Evolutionary conservation across 2,797 vertebrate genomes (phyloP), one percentile per base, ranked within the genome.

Genomic region (Sebastes umbrosus): DNA sequence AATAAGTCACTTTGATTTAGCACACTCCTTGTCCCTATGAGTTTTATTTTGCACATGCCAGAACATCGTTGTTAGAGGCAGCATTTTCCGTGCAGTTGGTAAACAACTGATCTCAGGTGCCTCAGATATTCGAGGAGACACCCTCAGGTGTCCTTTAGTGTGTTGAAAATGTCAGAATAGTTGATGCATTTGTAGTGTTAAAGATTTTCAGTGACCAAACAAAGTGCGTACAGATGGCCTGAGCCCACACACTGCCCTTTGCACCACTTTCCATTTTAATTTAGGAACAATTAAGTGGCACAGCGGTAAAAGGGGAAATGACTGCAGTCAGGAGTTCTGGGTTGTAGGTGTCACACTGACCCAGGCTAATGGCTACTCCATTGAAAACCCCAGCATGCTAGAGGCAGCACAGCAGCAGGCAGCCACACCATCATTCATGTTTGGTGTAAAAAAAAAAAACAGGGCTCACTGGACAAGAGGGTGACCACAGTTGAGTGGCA

Each of bases 361-460:
- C 59, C 8, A 0, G n/a, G 39, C 55, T 83, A 79, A 83, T 75
- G 72, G 73, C 32, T 59, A 3, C 62, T 13, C 39, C 12, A 72
- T 3, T 80, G 43, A 80, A 84, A 72, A 71, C 52, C 70, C 24
- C 81, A 85, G 79, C 62, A 1, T 75, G 86, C 34, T 32, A 52
- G 68, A 60, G 69, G 66, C 75, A 78, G 73, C 70, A 6, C 24
- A 73, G 73, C 80, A 74, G 80, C 83, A 8, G 83, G 80, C 14
- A 25, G 77, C 32, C 80, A 62, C 79, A 25, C 67, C 70, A 86
- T 87, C 78, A 43, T 76, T 90, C 88, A 85, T 70, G 72, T 74
- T 80, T 64, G 27, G 22, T 69, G 60, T 43, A 39, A 5, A 67
- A 46, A 77, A 77, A 25, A 46, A 77, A 68, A n/a, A n/a, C 36